A percentile compares a stretch with the other conserved stretches of the same genome.
Conservation (phyloP, 2,888 invertebrate genomes). For the Aphidoletes aphidimyza region DNA sequence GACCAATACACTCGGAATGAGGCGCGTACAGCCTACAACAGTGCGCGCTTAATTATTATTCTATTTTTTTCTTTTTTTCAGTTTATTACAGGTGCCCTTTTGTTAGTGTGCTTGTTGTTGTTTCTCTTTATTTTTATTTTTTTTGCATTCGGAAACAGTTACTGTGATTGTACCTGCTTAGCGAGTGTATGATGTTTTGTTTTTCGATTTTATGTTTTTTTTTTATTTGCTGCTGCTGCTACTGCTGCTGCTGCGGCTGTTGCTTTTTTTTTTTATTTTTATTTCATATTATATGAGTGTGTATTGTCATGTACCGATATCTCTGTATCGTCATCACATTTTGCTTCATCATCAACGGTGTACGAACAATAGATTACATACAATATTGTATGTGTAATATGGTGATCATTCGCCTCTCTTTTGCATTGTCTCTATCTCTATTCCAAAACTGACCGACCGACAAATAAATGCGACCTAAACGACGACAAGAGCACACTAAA, state of each 20-base stretch:
- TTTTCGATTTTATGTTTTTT: conserved; percentile 33
- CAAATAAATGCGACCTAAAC: conserved; percentile 48
- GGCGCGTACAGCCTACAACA: not conserved
- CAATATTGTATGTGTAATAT: conserved; percentile 47
- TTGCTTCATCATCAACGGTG: conserved; percentile 39
- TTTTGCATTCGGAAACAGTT: conserved; percentile 54
- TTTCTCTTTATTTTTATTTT: no score
- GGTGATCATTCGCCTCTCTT: conserved; percentile 44
- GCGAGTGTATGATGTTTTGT: not conserved
- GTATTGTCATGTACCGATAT: conserved; percentile 54
- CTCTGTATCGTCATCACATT: conserved; percentile 53
- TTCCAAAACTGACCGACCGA: conserved; percentile 53
- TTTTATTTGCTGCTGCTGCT: no score
- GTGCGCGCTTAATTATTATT: conserved; percentile 26
- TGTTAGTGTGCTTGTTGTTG: conserved; percentile 29
- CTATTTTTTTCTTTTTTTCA: not conserved
- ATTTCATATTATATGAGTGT: not conserved
- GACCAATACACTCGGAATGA: not conserved
- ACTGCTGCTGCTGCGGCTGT: no score
- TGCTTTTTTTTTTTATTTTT: not conserved
- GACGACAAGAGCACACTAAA: not conserved
- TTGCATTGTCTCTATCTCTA: conserved; percentile 53
- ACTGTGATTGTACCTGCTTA: conserved; percentile 52
- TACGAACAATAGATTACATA: conserved; percentile 43
- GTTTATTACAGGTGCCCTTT: conserved; percentile 39